Percentiles rank a stretch among this genome's conserved stretches.
These are phyloP conservation scores for Drosophila gaucha DNA, from an alignment of 2,888 invertebrate genomes.

Conservation along the genomic window DNA sequence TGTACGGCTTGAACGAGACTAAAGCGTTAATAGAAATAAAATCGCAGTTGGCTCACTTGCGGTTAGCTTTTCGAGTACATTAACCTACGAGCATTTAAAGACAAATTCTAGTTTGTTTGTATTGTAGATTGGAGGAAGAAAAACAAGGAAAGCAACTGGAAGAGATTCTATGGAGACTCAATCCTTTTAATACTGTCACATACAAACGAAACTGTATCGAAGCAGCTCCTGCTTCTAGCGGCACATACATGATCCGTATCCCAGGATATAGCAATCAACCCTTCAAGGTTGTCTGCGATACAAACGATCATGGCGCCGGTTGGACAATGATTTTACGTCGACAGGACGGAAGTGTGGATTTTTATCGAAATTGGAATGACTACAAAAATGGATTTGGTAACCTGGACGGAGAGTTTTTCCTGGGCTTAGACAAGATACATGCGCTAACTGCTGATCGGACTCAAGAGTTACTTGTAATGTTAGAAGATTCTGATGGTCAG, in stretches of 20 bases:
- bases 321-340: slow-evolving; percentile 46
- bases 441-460: slow-evolving; percentile 15
- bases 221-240: slow-evolving; percentile 1
- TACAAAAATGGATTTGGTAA: slow-evolving; percentile 45
- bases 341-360: slow-evolving; percentile 42
- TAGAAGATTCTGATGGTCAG: slow-evolving; percentile 18
- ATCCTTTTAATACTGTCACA: background rate
- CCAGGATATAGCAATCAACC: slow-evolving; percentile 29
- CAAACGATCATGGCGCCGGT: slow-evolving; percentile 13
- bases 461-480: slow-evolving; percentile 38
- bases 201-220: slow-evolving; percentile 23
- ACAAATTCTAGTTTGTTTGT: background rate
- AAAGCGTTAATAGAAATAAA: background rate
- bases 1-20: background rate
- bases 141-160: background rate
- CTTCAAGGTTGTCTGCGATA: slow-evolving; percentile 44
- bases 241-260: slow-evolving; percentile 13
- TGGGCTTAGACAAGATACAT: slow-evolving; percentile 33
- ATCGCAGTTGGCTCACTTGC: background rate
- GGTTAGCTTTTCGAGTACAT: background rate
- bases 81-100: background rate
- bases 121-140: background rate
- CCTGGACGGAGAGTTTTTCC: slow-evolving; percentile 39
- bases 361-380: slow-evolving; percentile 36
- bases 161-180: background rate